These are phyloP conservation scores for Hanleya hanleyi DNA, from an alignment of 2,888 invertebrate species.

Conservation along the genomic window DNA sequence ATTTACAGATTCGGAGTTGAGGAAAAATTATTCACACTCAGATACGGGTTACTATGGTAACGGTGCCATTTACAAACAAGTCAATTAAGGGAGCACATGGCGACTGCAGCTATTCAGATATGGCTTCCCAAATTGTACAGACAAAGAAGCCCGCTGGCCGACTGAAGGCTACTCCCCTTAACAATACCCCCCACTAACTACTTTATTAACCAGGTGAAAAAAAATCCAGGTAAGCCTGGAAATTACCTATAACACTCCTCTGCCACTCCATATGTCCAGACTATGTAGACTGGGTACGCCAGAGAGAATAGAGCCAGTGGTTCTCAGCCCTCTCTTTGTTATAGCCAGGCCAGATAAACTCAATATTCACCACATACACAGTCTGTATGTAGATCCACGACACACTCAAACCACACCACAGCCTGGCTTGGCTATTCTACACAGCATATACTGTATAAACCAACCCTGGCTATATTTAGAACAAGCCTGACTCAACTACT, in stretches of 20 bases:
- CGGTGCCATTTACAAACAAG: not conserved
- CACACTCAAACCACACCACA: not conserved
- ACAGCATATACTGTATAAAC: not conserved
- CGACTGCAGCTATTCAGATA: not conserved
- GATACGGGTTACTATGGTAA: not conserved
- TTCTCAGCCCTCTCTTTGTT: too few species aligned
- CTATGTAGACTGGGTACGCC: too few species aligned
- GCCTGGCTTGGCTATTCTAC: not conserved
- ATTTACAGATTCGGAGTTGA: not conserved
- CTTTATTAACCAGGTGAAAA: too few species aligned
- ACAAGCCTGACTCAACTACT: conserved; percentile 3
- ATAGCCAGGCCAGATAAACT: not conserved
- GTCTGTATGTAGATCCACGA: not conserved
- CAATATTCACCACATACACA: conserved; percentile 6
- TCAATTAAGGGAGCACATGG: not conserved
- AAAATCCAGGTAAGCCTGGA: too few species aligned
- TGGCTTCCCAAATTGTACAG: too few species aligned
- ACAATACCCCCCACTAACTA: too few species aligned
- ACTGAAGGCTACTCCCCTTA: too few species aligned
- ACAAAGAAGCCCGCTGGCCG: conserved; percentile 2
- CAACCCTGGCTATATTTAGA: not conserved
- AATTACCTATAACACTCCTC: too few species aligned
- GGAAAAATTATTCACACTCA: not conserved
- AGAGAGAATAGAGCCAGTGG: too few species aligned
- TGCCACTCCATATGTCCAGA: too few species aligned